Conservation (phyloP, 2,888 invertebrate genomes). For the Kuschelorhynchus macadamiae region DNA sequence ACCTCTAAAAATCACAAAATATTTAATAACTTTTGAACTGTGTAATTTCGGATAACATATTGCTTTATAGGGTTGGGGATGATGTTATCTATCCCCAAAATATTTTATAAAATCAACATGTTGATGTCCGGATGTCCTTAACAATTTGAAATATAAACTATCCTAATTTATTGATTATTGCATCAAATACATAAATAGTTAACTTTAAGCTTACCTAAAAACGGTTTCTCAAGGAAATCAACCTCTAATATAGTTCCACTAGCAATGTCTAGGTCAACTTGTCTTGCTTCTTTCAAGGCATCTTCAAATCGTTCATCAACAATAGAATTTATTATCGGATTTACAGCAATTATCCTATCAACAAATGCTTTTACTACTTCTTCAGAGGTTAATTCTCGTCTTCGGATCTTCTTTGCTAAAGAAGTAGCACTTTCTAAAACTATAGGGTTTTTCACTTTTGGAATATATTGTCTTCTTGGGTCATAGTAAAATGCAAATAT, state of each 20-base stretch:
- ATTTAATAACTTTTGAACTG: too few species aligned
- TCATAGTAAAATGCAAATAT: constrained; percentile 67
- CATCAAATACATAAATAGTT: too few species aligned
- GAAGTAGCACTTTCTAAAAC: constrained; percentile 77
- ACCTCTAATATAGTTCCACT: constrained; percentile 73
- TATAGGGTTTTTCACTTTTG: constrained; percentile 66
- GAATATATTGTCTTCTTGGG: constrained; percentile 61
- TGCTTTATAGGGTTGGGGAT: too few species aligned
- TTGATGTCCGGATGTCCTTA: too few species aligned
- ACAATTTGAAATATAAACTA: too few species aligned
- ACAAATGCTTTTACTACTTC: constrained; percentile 82
- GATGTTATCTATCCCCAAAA: too few species aligned
- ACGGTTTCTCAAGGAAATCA: constrained; percentile 80
- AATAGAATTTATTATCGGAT: constrained; percentile 84
- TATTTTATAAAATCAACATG: too few species aligned
- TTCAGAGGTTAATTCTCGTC: constrained; percentile 75
- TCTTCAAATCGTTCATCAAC: constrained; percentile 85
- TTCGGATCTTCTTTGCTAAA: constrained; percentile 78
- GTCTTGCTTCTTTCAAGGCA: constrained; percentile 83
- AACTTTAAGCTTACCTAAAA: constrained; percentile 74
- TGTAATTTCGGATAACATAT: too few species aligned
- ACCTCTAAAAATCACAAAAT: too few species aligned
- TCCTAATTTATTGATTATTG: too few species aligned
- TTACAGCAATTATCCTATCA: constrained; percentile 81
- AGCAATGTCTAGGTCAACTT: constrained; percentile 79